Evolutionary conservation across 2,113 vertebrate species (phyloP).

Genomic region (Mola mola): DNA sequence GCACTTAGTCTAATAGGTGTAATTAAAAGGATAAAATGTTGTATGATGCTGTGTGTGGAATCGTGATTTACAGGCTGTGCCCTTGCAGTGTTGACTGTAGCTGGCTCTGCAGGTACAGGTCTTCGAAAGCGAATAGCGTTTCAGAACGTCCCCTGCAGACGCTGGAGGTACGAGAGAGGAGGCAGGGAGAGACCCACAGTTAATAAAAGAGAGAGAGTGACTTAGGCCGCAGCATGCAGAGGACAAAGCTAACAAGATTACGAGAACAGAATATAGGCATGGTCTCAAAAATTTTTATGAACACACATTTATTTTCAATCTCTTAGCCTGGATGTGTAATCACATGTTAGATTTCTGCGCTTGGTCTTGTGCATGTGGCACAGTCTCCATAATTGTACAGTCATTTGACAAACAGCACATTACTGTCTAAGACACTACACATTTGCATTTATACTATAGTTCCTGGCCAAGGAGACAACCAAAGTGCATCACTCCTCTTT

Average conservation of each 20-base stretch:
- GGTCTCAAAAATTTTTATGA: conserved; percentile 19
- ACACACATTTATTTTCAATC: conserved; percentile 41
- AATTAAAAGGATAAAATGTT: conserved; percentile 33
- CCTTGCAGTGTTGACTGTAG: conserved; percentile 19
- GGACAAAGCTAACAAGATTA: conserved; percentile 6
- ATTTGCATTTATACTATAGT: conserved; percentile 50
- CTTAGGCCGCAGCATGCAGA: background rate
- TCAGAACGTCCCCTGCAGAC: conserved; percentile 47
- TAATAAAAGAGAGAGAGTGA: conserved; percentile 11
- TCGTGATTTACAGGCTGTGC: conserved; percentile 33
- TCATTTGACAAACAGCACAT: conserved; percentile 72
- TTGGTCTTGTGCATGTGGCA: conserved; percentile 61
- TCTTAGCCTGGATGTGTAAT: conserved; percentile 68
- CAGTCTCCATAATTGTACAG: conserved; percentile 79
- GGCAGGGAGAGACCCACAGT: background rate
- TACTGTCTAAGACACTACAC: conserved; percentile 72
- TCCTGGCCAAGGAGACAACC: conserved; percentile 17
- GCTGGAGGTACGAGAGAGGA: background rate
- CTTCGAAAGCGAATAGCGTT: conserved; percentile 22
- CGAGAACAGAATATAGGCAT: background rate
- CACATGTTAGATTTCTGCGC: conserved; percentile 69
- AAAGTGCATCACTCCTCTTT: conserved; percentile 11
- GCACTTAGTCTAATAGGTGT: conserved; percentile 25
- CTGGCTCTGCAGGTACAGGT: conserved; percentile 14
- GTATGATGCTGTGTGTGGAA: background rate